Percentiles rank a stretch among this genome's conserved stretches.
phyloP scores from a whole-genome alignment of 2,113 vertebrate genomes.

The Pontoporia blainvillei region DNA sequence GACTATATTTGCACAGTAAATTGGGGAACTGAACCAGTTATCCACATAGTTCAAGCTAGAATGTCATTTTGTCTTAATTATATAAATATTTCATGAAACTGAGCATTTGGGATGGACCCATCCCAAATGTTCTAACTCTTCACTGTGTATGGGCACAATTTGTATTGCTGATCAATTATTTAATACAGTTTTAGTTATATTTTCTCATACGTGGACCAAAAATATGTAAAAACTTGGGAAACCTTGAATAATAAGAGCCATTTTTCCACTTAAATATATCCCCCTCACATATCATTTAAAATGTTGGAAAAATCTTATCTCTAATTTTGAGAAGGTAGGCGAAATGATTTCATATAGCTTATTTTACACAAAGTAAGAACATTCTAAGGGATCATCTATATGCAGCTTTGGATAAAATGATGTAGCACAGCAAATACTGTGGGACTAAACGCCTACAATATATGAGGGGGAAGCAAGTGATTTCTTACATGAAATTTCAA shows the following conservation, averaged over 20 bases:
- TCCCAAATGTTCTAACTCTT: conserved; percentile 1
- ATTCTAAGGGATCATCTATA: neutral
- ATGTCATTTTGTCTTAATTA: conserved; percentile 39
- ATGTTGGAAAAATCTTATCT: neutral
- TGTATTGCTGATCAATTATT: neutral
- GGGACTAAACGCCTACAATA: neutral
- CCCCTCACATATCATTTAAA: neutral
- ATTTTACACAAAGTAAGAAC: neutral
- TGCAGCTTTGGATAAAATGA: neutral
- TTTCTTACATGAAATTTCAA: neutral
- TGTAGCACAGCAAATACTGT: neutral
- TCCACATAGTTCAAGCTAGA: conserved; percentile 1
- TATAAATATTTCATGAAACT: conserved; percentile 16
- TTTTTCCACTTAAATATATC: neutral
- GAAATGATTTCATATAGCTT: neutral
- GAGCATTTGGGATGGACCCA: neutral
- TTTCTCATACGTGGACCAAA: neutral
- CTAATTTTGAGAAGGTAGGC: neutral
- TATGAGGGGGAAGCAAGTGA: neutral
- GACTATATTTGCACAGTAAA: conserved; percentile 55
- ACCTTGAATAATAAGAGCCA: neutral
- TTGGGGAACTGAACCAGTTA: conserved; percentile 53
- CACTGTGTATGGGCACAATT: neutral
- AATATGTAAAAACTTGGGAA: neutral
- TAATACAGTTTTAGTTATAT: neutral